These are phyloP conservation scores for Sebastes taczanowskii DNA, from an alignment of 2,797 vertebrate genomes.

Conservation along the genomic window DNA sequence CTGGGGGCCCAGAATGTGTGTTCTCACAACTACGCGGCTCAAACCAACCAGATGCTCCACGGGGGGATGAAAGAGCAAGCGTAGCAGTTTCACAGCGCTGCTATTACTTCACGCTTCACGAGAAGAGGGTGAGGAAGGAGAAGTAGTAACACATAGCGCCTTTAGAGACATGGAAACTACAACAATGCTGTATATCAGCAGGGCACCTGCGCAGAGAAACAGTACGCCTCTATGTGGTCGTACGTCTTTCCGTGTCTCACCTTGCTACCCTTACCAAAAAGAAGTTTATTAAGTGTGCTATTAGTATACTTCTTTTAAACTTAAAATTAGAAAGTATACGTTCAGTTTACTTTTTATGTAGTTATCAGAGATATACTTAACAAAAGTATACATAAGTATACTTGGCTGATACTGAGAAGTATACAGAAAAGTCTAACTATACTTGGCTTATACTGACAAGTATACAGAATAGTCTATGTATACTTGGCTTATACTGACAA, in stretches of 20 bases:
- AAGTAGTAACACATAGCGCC: not conserved
- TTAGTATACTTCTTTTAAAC: too few species aligned
- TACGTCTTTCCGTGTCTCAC: not conserved
- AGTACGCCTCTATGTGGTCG: not conserved
- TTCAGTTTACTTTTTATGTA: too few species aligned
- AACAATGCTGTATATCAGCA: conserved; percentile 28
- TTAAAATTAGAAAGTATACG: too few species aligned
- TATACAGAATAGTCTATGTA: too few species aligned
- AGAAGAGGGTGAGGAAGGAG: conserved; percentile 24
- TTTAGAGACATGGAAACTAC: conserved; percentile 29
- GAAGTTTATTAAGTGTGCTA: too few species aligned
- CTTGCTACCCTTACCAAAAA: not conserved
- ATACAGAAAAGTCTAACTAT: too few species aligned
- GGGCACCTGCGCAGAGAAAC: not conserved
- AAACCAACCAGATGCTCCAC: conserved; percentile 58
- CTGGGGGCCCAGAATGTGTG: conserved; percentile 3
- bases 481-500: too few species aligned
- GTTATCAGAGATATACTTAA: too few species aligned
- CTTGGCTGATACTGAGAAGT: too few species aligned
- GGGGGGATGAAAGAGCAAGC: conserved; percentile 47
- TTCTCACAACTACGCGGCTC: conserved; percentile 34
- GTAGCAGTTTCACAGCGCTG: conserved; percentile 51
- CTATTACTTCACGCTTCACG: conserved; percentile 48
- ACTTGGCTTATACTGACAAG: too few species aligned
- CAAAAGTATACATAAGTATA: too few species aligned